Evolutionary conservation across 2,888 invertebrate species (phyloP).

Genomic region (Noctua comes): DNA sequence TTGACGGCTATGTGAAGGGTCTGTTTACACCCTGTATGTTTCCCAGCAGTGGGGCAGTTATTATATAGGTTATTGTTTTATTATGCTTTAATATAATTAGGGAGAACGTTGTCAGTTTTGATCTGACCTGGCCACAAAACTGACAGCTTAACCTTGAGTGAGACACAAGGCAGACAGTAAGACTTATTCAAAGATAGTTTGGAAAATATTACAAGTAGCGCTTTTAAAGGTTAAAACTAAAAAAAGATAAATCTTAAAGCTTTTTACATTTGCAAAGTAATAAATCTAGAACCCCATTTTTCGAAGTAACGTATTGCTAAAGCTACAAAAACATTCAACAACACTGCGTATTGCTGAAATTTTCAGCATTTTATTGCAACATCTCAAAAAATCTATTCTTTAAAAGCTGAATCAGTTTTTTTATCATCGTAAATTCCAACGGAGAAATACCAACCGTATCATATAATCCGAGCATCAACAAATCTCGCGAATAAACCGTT

Average conservation of each 20-base stretch:
- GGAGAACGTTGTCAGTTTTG: no score
- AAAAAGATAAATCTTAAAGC: neutral
- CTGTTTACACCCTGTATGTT: no score
- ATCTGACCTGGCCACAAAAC: no score
- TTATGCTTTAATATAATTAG: no score
- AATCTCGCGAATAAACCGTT: conserved; percentile 38
- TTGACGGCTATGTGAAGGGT: no score
- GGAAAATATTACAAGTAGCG: neutral
- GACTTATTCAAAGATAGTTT: neutral
- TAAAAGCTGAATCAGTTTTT: neutral
- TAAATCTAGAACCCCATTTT: conserved; percentile 2
- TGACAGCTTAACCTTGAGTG: neutral
- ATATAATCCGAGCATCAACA: conserved; percentile 53
- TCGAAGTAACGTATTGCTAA: neutral
- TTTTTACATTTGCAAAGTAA: neutral
- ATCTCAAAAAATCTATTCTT: neutral
- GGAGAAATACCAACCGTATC: conserved; percentile 21
- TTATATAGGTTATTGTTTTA: neutral
- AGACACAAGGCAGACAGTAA: neutral
- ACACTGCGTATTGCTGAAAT: neutral
- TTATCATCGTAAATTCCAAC: conserved; percentile 1
- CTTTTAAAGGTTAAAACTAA: neutral
- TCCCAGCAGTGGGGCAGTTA: no score
- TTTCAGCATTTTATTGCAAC: neutral
- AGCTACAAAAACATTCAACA: neutral